Conservation (phyloP, 1,140 invertebrate species). For the Paraescarpia echinospica region DNA sequence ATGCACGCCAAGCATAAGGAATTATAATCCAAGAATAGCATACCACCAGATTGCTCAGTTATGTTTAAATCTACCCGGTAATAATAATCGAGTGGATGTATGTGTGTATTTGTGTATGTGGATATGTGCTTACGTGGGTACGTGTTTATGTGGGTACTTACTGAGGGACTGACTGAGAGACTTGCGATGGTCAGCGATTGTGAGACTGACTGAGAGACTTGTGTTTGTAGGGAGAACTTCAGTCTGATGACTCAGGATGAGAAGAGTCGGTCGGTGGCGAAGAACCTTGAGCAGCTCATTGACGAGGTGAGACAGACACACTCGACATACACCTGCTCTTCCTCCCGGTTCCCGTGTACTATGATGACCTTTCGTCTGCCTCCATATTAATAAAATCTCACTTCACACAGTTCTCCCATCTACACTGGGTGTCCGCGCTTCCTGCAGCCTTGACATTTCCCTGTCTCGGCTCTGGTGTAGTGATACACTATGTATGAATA, state of each 20-base stretch:
- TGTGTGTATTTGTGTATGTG: too few species aligned
- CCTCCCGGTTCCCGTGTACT: too few species aligned
- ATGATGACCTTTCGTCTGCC: too few species aligned
- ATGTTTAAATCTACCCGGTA: too few species aligned
- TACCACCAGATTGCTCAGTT: too few species aligned
- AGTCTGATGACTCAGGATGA: conserved; percentile 64
- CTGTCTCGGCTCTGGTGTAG: too few species aligned
- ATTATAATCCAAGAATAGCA: conserved; percentile 11
- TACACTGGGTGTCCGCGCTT: too few species aligned
- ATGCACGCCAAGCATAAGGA: background rate
- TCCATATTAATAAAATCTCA: too few species aligned
- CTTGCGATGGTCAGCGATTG: background rate
- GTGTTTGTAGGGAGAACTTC: conserved; percentile 62
- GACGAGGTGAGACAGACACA: conserved; percentile 61
- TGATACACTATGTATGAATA: too few species aligned
- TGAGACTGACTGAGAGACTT: background rate
- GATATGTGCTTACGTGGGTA: background rate
- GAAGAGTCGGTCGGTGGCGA: conserved; percentile 65
- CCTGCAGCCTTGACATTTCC: too few species aligned
- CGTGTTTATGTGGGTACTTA: too few species aligned
- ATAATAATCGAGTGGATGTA: background rate
- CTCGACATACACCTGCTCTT: background rate
- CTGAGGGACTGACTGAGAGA: background rate
- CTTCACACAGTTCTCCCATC: too few species aligned
- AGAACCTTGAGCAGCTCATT: conserved; percentile 66